Base-by-base conservation (phyloP, 1,140 invertebrate species). In the Apis mellifera region DNA sequence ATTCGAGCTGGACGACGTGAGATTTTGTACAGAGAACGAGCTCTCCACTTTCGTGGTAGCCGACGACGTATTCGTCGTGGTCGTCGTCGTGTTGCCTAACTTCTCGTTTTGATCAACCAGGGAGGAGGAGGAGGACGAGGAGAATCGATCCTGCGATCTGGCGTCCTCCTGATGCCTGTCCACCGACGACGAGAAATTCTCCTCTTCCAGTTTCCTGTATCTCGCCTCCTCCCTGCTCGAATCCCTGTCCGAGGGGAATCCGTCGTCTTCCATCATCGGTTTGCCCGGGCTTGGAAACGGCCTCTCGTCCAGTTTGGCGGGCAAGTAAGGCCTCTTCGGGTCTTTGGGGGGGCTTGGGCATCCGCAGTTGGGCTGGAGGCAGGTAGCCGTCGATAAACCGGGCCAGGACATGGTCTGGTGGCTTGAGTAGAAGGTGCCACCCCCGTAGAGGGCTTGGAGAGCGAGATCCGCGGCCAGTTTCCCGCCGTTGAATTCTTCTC, bases 391-490 rank as follows among this genome's bases (percentile, higher is more conserved):
- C 2, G 88, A 83, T 9, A 94, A 91, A 17, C 87, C 84, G 9
- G 95, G 95, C 88, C 95, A 95, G 7, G 95, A 76, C 23, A 90
- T 90, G 11, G 89, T 82, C 17, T 93, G 93, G 23, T 93, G 93
- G 26, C 89, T 90, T 2, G 94, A 93, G 72, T 92, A 96, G 78
- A 91, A 95, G 84, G 94, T 93, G n/a, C 93, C 93, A 71, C 95
- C 92, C 60, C 94, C 95, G 90, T 96, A 96, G 2, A 96, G 92
- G 0, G 95, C 95, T 89, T 95, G 94, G 11, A 94, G 95, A 0
- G 96, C 96, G 17, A 97, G 87, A 90, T 97, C 96, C 0, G 96
- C 96, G 0, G 96, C 95, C 12, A 96, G 91, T 90, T 95, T 95
- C 4, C 95, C 93, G 12, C 92, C 87, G 64, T 84, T 90, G 50